These are phyloP conservation scores for Tetragonula carbonaria DNA, from an alignment of 2,888 invertebrate species.

Conservation along the genomic window DNA sequence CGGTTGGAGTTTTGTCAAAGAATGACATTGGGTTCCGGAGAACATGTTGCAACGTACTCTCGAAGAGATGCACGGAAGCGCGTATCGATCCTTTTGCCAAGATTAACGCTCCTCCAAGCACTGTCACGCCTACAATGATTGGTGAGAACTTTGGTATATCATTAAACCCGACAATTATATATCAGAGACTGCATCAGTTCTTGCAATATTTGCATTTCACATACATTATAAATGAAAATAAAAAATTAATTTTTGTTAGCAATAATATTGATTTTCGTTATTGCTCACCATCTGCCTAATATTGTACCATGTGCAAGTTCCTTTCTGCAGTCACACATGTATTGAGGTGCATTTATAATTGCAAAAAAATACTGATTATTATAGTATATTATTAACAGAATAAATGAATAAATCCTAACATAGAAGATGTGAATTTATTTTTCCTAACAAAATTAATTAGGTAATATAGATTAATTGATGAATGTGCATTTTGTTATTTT, in stretches of 20 bases:
- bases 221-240: conserved; percentile 23
- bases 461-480: conserved; percentile 22
- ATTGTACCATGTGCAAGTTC: conserved; percentile 56
- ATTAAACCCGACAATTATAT: conserved; percentile 52
- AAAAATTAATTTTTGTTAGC: conserved; percentile 29
- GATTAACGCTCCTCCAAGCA: conserved; percentile 86
- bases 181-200: conserved; percentile 38
- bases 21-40: conserved; percentile 88
- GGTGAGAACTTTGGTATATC: conserved; percentile 65
- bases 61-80: conserved; percentile 87
- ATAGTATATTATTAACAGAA: conserved; percentile 26
- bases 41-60: conserved; percentile 85
- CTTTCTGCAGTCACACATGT: conserved; percentile 67
- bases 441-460: not conserved
- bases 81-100: conserved; percentile 86
- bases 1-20: conserved; percentile 89
- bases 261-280: conserved; percentile 47
- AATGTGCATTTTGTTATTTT: conserved; percentile 20
- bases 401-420: conserved; percentile 38
- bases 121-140: conserved; percentile 84
- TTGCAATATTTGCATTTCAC: conserved; percentile 37
- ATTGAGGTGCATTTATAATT: conserved; percentile 54
- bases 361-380: conserved; percentile 25
- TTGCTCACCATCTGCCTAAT: conserved; percentile 55
- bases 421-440: not conserved